Evolutionary conservation across 2,113 vertebrate genomes (phyloP).

Genomic region (Sinocyclocheilus grahami): DNA sequence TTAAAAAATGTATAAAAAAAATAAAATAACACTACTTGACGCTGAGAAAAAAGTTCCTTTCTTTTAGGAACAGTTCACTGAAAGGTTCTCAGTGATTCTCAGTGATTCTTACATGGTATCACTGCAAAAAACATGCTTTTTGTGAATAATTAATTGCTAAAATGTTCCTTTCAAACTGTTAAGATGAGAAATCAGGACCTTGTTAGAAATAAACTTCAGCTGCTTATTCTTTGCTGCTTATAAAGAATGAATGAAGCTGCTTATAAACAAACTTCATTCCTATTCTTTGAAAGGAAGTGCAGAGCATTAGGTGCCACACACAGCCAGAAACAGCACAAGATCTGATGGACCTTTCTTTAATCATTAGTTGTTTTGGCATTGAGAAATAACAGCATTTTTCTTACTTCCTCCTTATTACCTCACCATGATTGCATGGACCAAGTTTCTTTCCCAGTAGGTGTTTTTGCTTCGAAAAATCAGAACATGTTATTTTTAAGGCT

Average conservation of each 20-base stretch:
- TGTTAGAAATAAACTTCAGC: too few relatives aligned
- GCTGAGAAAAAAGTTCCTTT: too few relatives aligned
- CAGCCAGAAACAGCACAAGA: background rate
- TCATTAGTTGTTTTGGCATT: background rate
- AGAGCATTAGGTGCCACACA: background rate
- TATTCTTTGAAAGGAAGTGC: background rate
- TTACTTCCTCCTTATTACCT: background rate
- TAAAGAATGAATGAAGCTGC: too few relatives aligned
- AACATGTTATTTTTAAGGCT: background rate
- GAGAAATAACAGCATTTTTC: background rate
- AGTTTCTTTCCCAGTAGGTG: background rate
- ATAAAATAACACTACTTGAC: too few relatives aligned
- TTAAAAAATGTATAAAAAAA: too few relatives aligned
- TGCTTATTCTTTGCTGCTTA: too few relatives aligned
- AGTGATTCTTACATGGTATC: background rate
- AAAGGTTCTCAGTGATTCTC: too few relatives aligned
- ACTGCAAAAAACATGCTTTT: background rate
- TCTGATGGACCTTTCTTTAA: background rate
- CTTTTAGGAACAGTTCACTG: too few relatives aligned
- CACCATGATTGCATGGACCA: background rate
- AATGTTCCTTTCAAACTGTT: background rate
- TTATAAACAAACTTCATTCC: too few relatives aligned
- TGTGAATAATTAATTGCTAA: background rate
- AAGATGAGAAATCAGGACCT: too few relatives aligned
- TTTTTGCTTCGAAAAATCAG: background rate